These are phyloP conservation scores for Geodia barretti DNA, from an alignment of 37 sponge, comb jelly and placozoan species.

Conservation along the genomic window DNA sequence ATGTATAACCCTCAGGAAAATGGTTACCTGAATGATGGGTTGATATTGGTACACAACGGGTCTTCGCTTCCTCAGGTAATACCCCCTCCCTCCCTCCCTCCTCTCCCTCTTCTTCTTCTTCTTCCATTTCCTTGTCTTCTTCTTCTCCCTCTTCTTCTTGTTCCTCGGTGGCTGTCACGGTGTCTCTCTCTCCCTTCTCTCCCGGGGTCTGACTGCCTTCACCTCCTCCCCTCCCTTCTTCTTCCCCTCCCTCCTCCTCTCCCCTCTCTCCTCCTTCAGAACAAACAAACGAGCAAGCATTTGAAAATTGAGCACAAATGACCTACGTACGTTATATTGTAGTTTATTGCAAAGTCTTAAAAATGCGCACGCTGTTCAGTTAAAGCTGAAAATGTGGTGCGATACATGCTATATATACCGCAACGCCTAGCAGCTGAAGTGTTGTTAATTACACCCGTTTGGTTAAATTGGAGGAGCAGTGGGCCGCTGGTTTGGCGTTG, in stretches of 20 bases:
- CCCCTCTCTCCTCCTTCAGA: background rate
- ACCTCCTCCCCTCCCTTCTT: background rate
- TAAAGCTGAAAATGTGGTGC: no score
- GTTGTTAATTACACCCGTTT: no score
- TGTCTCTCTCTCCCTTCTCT: slow-evolving; percentile 5
- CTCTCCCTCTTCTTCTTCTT: slow-evolving; percentile 44
- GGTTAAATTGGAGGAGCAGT: slow-evolving; percentile 22
- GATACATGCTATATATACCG: no score
- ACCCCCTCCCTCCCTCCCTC: slow-evolving; percentile 30
- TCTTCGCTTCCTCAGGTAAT: slow-evolving; percentile 80
- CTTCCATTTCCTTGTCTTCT: slow-evolving; percentile 17
- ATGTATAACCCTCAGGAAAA: no score
- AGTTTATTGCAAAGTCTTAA: no score
- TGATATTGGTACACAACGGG: slow-evolving; percentile 85
- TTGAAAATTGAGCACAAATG: no score
- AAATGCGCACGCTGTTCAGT: no score
- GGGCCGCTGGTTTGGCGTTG: slow-evolving; percentile 37
- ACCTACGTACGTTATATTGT: no score
- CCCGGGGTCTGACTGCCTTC: background rate
- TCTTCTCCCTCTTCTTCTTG: slow-evolving; percentile 45
- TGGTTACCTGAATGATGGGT: slow-evolving; percentile 59
- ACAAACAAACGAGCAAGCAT: no score
- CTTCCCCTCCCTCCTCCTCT: slow-evolving; percentile 14
- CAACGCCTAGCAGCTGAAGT: no score
- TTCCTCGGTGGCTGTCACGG: no score